Percentiles rank a stretch among this genome's conserved stretches.
Conservation (phyloP, 2,797 vertebrate species). For the Falco biarmicus region DNA sequence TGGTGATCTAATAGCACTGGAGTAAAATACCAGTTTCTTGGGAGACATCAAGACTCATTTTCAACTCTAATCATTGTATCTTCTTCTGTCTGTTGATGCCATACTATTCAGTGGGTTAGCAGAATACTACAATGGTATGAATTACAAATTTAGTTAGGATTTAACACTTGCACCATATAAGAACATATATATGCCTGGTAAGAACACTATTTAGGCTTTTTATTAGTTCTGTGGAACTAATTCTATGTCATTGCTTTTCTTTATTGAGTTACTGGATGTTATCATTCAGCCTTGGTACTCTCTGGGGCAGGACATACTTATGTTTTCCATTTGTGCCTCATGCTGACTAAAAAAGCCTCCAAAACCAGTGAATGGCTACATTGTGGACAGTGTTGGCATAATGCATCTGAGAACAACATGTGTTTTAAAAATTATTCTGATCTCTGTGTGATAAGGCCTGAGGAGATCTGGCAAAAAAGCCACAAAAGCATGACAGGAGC, state of each 20-base stretch:
- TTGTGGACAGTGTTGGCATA: not conserved
- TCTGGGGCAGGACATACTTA: not conserved
- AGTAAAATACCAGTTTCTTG: not conserved
- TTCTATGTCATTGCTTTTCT: not conserved
- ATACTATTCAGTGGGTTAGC: not conserved
- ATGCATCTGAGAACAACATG: not conserved
- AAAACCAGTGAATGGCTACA: not conserved
- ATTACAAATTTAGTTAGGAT: not conserved
- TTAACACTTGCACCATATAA: not conserved
- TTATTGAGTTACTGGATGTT: not conserved
- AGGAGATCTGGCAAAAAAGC: not conserved
- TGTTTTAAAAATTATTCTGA: not conserved
- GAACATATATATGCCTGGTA: not conserved
- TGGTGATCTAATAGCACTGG: not conserved
- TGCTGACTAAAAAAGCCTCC: not conserved
- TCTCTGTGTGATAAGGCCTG: not conserved
- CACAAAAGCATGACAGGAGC: not conserved
- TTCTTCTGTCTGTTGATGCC: not conserved
- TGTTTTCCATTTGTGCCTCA: not conserved
- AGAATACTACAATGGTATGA: not conserved
- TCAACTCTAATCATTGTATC: not conserved
- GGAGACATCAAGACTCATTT: not conserved
- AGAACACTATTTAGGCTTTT: accelerated
- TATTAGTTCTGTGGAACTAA: not conserved
- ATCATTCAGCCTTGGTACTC: not conserved